These are phyloP conservation scores for Andrena minutula DNA, from an alignment of 2,888 invertebrate species.

Conservation along the genomic window DNA sequence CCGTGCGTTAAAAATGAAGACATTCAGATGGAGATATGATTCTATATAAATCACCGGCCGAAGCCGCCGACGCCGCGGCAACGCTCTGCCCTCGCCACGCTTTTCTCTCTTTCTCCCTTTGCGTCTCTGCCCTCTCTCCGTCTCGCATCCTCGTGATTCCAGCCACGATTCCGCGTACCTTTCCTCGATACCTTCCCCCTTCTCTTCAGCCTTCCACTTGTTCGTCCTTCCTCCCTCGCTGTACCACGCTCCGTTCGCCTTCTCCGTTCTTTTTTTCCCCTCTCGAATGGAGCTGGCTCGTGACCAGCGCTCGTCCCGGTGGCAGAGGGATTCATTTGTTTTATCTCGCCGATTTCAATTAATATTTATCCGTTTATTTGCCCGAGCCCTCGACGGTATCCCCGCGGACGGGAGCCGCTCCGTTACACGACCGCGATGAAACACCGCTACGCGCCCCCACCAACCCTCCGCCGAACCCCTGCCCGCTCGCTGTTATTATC, in stretches of 20 bases:
- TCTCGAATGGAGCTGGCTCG: slow-evolving; percentile 55
- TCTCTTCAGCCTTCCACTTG: slow-evolving; percentile 13
- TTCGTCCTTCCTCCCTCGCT: slow-evolving; percentile 4
- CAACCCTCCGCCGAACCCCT: not conserved
- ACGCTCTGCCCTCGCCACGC: slow-evolving; percentile 64
- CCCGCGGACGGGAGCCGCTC: slow-evolving; percentile 15
- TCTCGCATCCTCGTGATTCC: slow-evolving; percentile 58
- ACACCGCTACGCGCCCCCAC: slow-evolving; percentile 11
- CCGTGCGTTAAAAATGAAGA: slow-evolving; percentile 83
- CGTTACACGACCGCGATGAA: slow-evolving; percentile 2
- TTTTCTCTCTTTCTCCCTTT: slow-evolving; percentile 36
- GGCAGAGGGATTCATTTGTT: slow-evolving; percentile 72
- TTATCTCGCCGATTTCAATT: slow-evolving; percentile 75
- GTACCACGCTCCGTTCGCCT: slow-evolving; percentile 9
- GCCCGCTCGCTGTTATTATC: slow-evolving; percentile 24
- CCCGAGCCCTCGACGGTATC: slow-evolving; percentile 44
- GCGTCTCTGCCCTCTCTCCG: not conserved
- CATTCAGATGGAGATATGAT: slow-evolving; percentile 84
- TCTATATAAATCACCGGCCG: slow-evolving; percentile 82
- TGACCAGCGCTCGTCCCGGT: slow-evolving; percentile 70
- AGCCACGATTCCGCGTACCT: slow-evolving; percentile 61
- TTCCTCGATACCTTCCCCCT: slow-evolving; percentile 29
- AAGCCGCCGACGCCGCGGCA: slow-evolving; percentile 66
- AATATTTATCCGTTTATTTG: slow-evolving; percentile 75
- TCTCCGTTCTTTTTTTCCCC: slow-evolving; percentile 6